These are phyloP conservation scores for Ramphastos sulfuratus DNA, from an alignment of 2,113 vertebrate species.

Conservation along the genomic window DNA sequence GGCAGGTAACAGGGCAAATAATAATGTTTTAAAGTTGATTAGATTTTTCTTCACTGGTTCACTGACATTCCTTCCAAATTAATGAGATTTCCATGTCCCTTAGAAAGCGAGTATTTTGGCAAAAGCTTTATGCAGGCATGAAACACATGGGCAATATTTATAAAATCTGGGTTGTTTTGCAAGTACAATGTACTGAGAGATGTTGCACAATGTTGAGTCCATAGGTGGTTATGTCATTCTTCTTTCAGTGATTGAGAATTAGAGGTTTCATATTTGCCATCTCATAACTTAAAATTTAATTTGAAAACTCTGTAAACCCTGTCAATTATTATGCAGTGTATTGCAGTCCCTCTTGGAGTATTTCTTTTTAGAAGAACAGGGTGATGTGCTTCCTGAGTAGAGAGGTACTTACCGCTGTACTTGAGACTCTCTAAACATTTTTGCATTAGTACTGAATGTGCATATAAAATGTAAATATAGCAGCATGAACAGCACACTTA, in stretches of 20 bases:
- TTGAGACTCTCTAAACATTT: neutral
- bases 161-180: neutral
- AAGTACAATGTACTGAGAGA: neutral
- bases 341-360: neutral
- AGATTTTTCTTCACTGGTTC: neutral
- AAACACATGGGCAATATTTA: neutral
- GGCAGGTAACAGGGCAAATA: neutral
- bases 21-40: neutral
- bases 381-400: neutral
- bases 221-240: neutral
- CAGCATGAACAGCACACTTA: too few species aligned
- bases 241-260: neutral
- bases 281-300: neutral
- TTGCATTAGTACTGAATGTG: neutral
- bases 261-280: neutral
- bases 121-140: slow-evolving; percentile 1
- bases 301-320: neutral
- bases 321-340: neutral
- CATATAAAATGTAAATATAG: neutral
- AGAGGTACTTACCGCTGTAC: neutral
- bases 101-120: neutral
- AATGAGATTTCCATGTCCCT: slow-evolving; percentile 4
- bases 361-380: neutral
- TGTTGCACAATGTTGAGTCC: neutral
- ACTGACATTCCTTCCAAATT: slow-evolving; percentile 38